Evolutionary conservation across 2,113 vertebrate genomes (phyloP), one percentile per base, ranked within the genome.

Genomic region (Catharus minimus): DNA sequence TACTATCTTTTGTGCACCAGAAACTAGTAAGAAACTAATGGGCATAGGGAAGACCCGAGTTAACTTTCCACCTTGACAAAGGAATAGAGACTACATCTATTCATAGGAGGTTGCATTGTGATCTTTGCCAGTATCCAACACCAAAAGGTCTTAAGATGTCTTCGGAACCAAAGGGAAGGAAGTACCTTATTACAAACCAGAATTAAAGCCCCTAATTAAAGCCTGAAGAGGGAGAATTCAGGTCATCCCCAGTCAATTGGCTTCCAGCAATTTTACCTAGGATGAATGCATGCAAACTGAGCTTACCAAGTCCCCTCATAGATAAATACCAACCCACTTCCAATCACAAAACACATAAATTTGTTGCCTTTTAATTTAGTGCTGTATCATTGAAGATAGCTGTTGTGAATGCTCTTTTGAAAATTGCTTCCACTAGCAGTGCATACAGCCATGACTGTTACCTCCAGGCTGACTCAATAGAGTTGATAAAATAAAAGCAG

Each of bases 211-310:
- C 15, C 23, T 46, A 50, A 39, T n/a, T 62, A 55, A 55, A 73
- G 16, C 23, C 64, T 74, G 47, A 91, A 88, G 62, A 61, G 8
- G n/a, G 39, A 64, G 13, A 56, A 24, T 19, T 49, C 33, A 13
- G 0, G 0, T 53, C 57, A n/a, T 33, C 27, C 12, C 41, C 32
- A 61, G 33, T 5, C 49, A 65, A 28, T 28, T 26, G 50, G 6
- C 44, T 80, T 90, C 68, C 68, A 94, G 55, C 41, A 32, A n/a
- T 64, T 71, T 39, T 53, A 75, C 28, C 32, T 69, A n/a, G 43
- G 39, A 83, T 26, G 77, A 85, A 55, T 30, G 10, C 23, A 62
- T 16, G 47, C 23, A 66, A 80, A 44, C 28, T 46, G 38, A 85
- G 11, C 18, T 82, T 80, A 73, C 55, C 23, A 61, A 23, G 11